Evolutionary conservation across 1,140 invertebrate species (phyloP), one percentile per base, ranked within the genome.

Genomic region (Tribolium madens): DNA sequence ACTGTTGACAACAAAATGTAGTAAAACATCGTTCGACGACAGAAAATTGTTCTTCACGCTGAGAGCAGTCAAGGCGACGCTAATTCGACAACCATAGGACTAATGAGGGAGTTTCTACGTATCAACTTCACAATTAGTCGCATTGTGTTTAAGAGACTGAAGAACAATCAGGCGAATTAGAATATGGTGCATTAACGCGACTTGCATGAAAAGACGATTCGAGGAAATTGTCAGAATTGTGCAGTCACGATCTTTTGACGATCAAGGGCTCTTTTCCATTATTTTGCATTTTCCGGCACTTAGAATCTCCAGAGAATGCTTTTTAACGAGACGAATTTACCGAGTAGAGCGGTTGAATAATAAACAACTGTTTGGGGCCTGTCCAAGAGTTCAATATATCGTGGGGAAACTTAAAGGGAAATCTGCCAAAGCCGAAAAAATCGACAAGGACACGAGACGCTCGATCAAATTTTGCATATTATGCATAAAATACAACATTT

Each of bases 101-200:
- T 64, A 64, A 64, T 64, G 57, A 64, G 57, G 52, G 52, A 57
- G 15, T 64, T 64, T 64, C 57, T 64, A 64, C 57, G 57, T 64
- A 64, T 64, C 57, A 33, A 33, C 3, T 12, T 64, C 57, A 14
- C 57, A 64, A 64, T 64, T 64, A 64, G 57, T 33, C 26, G 21
- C 26, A 64, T 64, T 64, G 57, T 64, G n/a, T 6, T 21, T 31
- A 42, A 64, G 17, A 26, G 26, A n/a, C 14, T 50, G 3, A 33
- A 12, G 57, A 13, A 64, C 57, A 64, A 64, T 33, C 26, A 26
- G 6, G 3, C 3, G 21, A 33, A 64, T 64, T 33, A 33, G 57
- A 64, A 7, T 64, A n/a, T 14, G 57, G 3, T 64, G 57, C 57
- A 64, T 64, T 60, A 60, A n/a, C 53, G 21, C 9, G 15, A 26